phyloP scores from a whole-genome alignment of 2,113 vertebrate genomes.

The Nothoprocta pentlandii region DNA sequence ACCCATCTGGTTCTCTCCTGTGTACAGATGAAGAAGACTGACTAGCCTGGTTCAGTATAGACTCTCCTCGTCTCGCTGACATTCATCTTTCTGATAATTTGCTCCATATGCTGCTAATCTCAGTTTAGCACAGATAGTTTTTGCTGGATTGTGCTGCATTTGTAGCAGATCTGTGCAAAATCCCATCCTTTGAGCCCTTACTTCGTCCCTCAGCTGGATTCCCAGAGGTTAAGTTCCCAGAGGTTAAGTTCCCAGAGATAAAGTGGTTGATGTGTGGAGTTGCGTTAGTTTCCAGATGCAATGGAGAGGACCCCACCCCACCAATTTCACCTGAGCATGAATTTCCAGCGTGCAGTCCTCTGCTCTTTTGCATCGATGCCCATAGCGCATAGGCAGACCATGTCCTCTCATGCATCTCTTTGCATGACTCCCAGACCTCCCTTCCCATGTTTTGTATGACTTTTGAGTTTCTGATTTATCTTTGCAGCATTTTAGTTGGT shows the following conservation, averaged over 20 bases:
- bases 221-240: neutral
- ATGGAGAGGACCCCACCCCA: neutral
- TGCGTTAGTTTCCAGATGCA: accelerated
- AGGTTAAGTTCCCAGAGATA: neutral
- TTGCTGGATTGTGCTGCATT: neutral
- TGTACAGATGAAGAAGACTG: neutral
- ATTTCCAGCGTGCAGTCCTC: neutral
- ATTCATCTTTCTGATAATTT: neutral
- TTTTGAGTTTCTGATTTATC: neutral
- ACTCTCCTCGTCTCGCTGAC: neutral
- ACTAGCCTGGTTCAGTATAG: neutral
- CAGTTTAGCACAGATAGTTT: neutral
- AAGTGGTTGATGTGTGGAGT: neutral
- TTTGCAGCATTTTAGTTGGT: neutral
- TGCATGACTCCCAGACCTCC: neutral
- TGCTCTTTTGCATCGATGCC: accelerated
- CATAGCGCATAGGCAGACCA: neutral
- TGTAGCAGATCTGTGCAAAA: neutral
- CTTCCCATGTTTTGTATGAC: neutral
- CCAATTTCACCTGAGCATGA: neutral
- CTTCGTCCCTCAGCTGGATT: neutral
- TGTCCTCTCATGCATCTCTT: neutral
- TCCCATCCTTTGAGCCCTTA: neutral
- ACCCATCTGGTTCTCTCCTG: neutral
- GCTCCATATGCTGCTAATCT: neutral